Base-by-base conservation (phyloP, 2,888 invertebrate genomes). In the Ecdyonurus torrentis region DNA sequence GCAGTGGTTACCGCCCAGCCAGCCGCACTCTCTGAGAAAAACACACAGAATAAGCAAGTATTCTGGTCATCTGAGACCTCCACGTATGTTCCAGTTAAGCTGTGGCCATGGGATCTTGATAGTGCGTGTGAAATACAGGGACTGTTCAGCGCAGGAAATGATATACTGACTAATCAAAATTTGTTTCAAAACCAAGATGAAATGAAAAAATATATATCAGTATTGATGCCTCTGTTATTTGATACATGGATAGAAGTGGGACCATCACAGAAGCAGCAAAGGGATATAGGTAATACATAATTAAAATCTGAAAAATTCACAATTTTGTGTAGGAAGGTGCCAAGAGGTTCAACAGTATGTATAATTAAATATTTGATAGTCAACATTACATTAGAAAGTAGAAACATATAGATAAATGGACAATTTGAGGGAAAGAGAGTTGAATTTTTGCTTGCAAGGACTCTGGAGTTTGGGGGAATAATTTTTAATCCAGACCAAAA, bases 211-310 rank as follows among this genome's bases (percentile, higher is more conserved):
- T 87, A 89, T 71, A 77, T 85, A 25, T 77, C 81, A 65, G 81
- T 82, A 50, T 75, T 92, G 59, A 78, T 91, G 75, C 89, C 91
- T 1, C 75, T 93, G 23, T 77, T 93, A 63, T 81, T 87, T 71
- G 90, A 91, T 72, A 87, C 87, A 61, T 93, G 92, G 91, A 73
- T 89, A 23, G 93, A 93, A 78, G 86, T 85, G 18, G 78, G 82
- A 60, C 85, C 88, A 59, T 63, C 61, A 1, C 64, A 65, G 52
- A 65, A 25, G n/a, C 59, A 52, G 58, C 20, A 20, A 5, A n/a
- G 20, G n/a, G 20, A 52, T 23, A 50, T 15, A 19, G 59, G 25
- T 62, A 23, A 20, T n/a, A n/a, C n/a, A n/a, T n/a, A n/a, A n/a
- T n/a, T n/a, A n/a, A n/a, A n/a, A n/a, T n/a, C n/a, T n/a, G n/a